Conservation (phyloP, 2,888 invertebrate genomes). For the Agrochola circellaris region DNA sequence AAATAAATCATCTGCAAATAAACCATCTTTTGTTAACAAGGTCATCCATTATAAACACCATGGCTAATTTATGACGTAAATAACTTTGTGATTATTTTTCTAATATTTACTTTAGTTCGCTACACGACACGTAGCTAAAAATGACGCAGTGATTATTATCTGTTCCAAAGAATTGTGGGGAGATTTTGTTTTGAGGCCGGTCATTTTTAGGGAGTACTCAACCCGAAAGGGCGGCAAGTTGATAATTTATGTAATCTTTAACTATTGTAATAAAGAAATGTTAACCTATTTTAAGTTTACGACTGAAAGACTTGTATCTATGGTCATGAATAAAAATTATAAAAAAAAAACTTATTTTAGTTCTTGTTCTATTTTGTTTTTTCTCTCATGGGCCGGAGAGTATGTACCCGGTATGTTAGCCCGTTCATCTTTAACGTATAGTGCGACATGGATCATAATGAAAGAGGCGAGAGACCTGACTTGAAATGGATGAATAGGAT, state of each 20-base stretch:
- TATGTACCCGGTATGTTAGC: neutral
- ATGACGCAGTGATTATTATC: slow-evolving; percentile 54
- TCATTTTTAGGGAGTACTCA: slow-evolving; percentile 4
- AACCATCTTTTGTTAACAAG: slow-evolving; percentile 47
- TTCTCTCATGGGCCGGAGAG: neutral
- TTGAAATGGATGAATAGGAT: neutral
- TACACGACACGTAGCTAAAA: slow-evolving; percentile 57
- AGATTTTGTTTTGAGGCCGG: slow-evolving; percentile 35
- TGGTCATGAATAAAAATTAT: no score
- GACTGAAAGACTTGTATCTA: no score
- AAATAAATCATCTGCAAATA: slow-evolving; percentile 53
- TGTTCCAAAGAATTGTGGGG: slow-evolving; percentile 19
- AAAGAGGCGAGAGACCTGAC: no score
- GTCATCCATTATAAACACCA: slow-evolving; percentile 52
- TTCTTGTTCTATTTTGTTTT: neutral
- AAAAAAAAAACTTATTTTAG: neutral
- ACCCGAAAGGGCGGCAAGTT: no score
- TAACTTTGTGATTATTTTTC: slow-evolving; percentile 51
- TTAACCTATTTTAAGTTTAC: no score
- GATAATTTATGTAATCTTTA: no score
- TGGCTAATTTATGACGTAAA: slow-evolving; percentile 58
- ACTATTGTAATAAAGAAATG: no score
- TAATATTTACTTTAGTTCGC: slow-evolving; percentile 49
- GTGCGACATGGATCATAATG: neutral
- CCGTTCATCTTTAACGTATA: neutral